These are phyloP conservation scores for Podocnemis expansa DNA, from an alignment of 2,113 vertebrate genomes.

Conservation along the genomic window DNA sequence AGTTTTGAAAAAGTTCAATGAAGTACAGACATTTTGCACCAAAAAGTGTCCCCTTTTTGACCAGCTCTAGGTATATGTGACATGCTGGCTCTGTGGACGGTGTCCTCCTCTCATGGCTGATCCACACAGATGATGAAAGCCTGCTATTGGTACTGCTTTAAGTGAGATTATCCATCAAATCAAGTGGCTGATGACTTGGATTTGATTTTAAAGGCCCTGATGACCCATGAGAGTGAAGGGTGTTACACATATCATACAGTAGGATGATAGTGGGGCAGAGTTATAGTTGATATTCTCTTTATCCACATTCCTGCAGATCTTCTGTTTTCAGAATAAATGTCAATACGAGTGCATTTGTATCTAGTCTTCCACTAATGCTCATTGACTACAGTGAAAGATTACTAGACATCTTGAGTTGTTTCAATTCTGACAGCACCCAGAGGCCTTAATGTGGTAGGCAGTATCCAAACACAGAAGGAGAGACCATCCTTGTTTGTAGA, in stretches of 20 bases:
- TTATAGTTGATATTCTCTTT: neutral
- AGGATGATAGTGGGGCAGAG: neutral
- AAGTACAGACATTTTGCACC: neutral
- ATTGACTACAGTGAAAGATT: neutral
- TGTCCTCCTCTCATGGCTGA: neutral
- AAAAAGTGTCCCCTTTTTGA: neutral
- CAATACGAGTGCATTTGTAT: neutral
- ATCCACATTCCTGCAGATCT: neutral
- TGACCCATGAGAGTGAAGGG: neutral
- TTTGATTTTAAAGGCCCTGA: neutral
- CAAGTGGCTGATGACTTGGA: neutral
- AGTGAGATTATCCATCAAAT: neutral
- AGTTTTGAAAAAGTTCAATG: neutral
- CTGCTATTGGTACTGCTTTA: neutral
- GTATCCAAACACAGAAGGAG: neutral
- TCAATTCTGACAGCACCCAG: neutral
- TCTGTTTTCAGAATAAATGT: neutral
- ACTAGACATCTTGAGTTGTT: neutral
- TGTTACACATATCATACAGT: neutral
- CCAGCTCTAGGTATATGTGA: neutral
- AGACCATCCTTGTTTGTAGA: too few relatives aligned
- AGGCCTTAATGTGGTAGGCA: neutral
- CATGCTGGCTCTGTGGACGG: neutral
- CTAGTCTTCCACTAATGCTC: neutral
- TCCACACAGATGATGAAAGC: neutral